Percentiles rank a stretch among this genome's conserved stretches.
phyloP scores from a whole-genome alignment of 1,140 invertebrate species.

The Caenorhabditis briggsae region DNA sequence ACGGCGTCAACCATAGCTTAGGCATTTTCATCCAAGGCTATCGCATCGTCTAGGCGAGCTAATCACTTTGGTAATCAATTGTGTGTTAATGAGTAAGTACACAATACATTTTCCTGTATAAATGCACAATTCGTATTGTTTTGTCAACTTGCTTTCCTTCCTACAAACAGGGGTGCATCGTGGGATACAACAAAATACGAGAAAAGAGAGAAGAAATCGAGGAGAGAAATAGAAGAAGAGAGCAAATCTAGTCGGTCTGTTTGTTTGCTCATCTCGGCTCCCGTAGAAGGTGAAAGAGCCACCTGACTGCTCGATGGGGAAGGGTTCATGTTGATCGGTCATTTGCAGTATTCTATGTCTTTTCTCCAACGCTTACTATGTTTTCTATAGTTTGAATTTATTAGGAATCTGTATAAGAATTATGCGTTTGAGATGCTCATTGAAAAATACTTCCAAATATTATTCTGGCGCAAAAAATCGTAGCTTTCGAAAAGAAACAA shows the following conservation, averaged over 20 bases:
- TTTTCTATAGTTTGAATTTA: no score
- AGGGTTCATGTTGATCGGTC: conserved; percentile 23
- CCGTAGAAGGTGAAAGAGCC: conserved; percentile 45
- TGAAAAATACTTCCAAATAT: neutral
- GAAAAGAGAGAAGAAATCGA: neutral
- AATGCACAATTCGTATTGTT: conserved; percentile 31
- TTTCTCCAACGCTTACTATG: neutral
- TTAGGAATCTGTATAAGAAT: no score
- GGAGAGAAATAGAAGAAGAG: conserved; percentile 36
- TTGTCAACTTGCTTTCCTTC: conserved; percentile 39
- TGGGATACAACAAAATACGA: conserved; percentile 6
- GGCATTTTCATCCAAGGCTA: no score
- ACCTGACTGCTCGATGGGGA: conserved; percentile 37
- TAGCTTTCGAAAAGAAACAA: no score
- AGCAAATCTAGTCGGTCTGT: conserved; percentile 22
- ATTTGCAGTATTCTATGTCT: neutral
- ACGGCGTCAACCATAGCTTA: no score
- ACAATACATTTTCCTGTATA: neutral
- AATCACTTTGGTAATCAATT: neutral
- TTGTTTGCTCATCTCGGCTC: conserved; percentile 40
- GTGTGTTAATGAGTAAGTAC: neutral
- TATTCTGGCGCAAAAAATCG: no score
- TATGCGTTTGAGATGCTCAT: no score
- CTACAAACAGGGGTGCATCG: neutral
- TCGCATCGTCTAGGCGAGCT: neutral